Conservation (phyloP, 2,797 vertebrate species). For the Carduelis carduelis region DNA sequence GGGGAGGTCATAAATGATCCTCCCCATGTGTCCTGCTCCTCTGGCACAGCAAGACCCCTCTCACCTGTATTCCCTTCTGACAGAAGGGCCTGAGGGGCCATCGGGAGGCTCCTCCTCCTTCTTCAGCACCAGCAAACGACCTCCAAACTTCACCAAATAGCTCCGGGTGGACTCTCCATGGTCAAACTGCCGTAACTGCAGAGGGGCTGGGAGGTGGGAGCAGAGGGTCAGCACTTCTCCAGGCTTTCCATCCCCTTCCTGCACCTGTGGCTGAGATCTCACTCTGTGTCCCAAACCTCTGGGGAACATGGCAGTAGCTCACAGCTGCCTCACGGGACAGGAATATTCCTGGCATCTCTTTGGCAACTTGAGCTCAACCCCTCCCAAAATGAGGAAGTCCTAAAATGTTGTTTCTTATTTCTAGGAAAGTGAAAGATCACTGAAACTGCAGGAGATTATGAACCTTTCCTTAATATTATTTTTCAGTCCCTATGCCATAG, state of each 20-base stretch:
- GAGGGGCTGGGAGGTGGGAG: conserved; percentile 51
- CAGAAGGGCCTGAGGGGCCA: conserved; percentile 40
- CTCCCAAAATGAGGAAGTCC: background rate
- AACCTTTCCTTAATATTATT: background rate
- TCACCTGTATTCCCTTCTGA: conserved; percentile 81
- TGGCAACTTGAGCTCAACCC: background rate
- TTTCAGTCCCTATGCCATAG: background rate
- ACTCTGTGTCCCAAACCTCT: background rate
- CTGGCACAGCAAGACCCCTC: background rate
- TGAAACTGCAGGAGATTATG: background rate
- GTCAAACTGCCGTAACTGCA: conserved; percentile 73
- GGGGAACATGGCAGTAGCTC: background rate
- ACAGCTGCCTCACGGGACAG: background rate
- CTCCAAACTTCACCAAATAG: conserved; percentile 68
- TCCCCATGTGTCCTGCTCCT: background rate
- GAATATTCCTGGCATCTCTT: background rate
- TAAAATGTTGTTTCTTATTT: background rate
- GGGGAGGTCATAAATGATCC: background rate
- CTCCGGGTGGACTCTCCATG: conserved; percentile 67
- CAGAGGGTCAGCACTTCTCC: background rate
- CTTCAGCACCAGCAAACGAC: conserved; percentile 74
- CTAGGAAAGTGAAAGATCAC: background rate
- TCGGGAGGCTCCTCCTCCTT: conserved; percentile 78
- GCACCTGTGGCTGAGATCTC: background rate
- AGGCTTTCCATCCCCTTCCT: background rate